A percentile compares a stretch with the other conserved stretches of the same genome.
These are phyloP conservation scores for Microcebus jonahi DNA, from an alignment of 2,113 vertebrate species.

Conservation along the genomic window DNA sequence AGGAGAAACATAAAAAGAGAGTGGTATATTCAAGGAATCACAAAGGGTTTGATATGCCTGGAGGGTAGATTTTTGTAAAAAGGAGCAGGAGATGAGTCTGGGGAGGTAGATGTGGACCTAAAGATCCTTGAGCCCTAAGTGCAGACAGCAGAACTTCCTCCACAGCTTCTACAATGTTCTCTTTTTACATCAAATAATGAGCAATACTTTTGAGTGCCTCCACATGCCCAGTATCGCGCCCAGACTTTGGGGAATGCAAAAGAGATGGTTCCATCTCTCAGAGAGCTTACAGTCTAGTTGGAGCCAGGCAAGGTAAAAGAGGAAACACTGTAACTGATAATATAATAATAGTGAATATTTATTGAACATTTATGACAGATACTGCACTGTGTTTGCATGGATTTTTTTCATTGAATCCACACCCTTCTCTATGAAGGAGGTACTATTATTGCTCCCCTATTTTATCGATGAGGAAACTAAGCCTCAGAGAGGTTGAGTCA, in stretches of 20 bases:
- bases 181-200: background rate
- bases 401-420: background rate
- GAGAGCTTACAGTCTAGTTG: background rate
- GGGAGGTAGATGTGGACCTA: background rate
- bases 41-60: background rate
- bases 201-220: background rate
- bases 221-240: too few species aligned
- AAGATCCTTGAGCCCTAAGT: background rate
- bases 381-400: background rate
- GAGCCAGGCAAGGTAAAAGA: background rate
- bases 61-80: background rate
- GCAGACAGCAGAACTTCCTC: background rate
- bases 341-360: background rate
- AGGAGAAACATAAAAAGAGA: background rate
- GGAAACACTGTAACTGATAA: background rate
- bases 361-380: background rate
- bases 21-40: background rate
- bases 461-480: background rate
- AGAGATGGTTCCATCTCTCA: background rate
- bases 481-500: background rate
- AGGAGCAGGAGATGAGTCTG: background rate
- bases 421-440: background rate
- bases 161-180: background rate
- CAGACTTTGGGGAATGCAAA: background rate
- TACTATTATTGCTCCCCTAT: too few species aligned